Base-by-base conservation (phyloP, 2,797 vertebrate species). In the Alauda arvensis region DNA sequence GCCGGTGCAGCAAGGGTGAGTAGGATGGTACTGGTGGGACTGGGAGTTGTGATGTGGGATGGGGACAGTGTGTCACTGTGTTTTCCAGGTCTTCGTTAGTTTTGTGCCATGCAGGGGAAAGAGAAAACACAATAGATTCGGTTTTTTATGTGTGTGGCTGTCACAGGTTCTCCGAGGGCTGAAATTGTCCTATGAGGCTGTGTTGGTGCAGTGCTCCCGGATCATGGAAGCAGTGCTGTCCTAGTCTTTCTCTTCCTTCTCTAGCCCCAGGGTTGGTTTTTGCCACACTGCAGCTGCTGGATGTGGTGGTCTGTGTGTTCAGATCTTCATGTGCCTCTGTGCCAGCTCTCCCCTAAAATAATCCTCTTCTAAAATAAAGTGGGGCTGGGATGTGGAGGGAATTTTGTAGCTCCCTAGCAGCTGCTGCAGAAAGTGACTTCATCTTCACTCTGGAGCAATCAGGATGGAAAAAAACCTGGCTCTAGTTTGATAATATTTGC, bases 1-100 rank as follows among this genome's bases (percentile, higher is more conserved):
- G 92, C 98, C 98, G 5, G 98, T 99, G 93, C 96, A 97, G 56
- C 98, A 98, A 55, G 98, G 98, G 98, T 99, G 97, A 97, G 98
- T 93, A 72, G 65, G 43, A 28, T 43, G 55, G 39, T 53, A 37
- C 40, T 8, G 55, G 40, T 43, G 40, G n/a, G 26, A 11, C 43
- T 45, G 66, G 60, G 86, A 31, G 72, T 14, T 12, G 19, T 0
- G 0, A 71, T 40, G 18, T 53, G 46, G 18, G 28, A 31, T 13
- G 29, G 24, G 40, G 59, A 53, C 5, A 2, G 8, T 42, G 46
- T 0, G 0, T 34, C 1, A 2, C 31, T 40, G 56, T 8, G 0
- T 66, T 82, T 78, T 43, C 31, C 63, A n/a, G 37, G 24, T 45
- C 52, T 45, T 52, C 0, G 0, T 49, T 0, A 0, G 24, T 67